Evolutionary conservation across 2,113 vertebrate species (phyloP).

Genomic region (Pandion haliaetus): DNA sequence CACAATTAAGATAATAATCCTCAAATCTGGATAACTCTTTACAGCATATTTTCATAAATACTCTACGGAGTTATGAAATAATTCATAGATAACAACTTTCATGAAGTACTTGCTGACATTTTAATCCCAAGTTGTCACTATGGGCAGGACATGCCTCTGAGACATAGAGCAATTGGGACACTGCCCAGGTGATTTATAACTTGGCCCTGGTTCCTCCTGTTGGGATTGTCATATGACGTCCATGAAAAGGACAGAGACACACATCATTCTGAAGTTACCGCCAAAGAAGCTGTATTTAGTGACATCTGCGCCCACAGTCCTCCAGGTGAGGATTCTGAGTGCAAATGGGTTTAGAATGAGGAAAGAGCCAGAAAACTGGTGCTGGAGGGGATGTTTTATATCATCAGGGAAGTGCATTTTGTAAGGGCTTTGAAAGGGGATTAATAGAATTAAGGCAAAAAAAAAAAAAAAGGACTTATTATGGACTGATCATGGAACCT

Average conservation of each 20-base stretch:
- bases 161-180: background rate
- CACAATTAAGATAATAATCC: background rate
- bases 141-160: background rate
- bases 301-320: background rate
- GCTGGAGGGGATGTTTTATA: background rate
- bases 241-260: background rate
- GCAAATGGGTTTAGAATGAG: background rate
- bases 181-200: background rate
- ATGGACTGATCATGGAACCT: background rate
- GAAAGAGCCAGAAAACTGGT: background rate
- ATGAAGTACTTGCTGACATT: constrained; percentile 21
- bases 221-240: background rate
- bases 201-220: background rate
- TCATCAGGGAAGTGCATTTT: background rate
- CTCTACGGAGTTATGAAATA: background rate
- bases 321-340: background rate
- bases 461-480: background rate
- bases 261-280: background rate
- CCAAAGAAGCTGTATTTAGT: background rate
- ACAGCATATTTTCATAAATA: background rate
- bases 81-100: constrained; percentile 5
- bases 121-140: background rate
- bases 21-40: background rate
- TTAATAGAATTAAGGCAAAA: background rate
- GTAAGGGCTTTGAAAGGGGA: background rate